Base-by-base conservation (phyloP, 2,113 vertebrate genomes). In the Neogale vison region DNA sequence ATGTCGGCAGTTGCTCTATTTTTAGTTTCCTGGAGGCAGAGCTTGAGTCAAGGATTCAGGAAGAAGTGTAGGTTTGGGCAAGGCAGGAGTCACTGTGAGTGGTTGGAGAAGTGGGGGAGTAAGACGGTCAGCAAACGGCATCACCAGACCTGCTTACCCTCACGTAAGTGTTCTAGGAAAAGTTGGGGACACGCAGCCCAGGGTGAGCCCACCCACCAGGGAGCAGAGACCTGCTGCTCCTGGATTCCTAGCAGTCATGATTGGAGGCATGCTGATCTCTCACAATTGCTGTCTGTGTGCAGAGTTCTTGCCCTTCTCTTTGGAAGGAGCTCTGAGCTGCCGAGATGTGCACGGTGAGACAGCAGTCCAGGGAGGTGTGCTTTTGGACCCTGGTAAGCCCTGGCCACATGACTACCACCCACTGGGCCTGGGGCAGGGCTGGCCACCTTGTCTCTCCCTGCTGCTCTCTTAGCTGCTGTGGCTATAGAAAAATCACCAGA, bases 141-240 rank as follows among this genome's bases (percentile, higher is more conserved):
- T 9, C 5, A 6, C 10, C 9, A 9, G 14, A 24, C 36, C 18
- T 85, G 4, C 11, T 3, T 2, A 15, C 6, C 13, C 47, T 24
- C 15, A 13, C 1, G 23, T 24, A 65, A 34, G 74, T 2, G 21
- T 34, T 11, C 88, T 23, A 26, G 42, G 18, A 31, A 31, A 31
- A 34, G 0, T 3, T 3, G 1, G 7, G 47, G 9, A 4, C 15
- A 1, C 12, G 13, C 8, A 1, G 34, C 20, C 50, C 18, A 4
- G 36, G 39, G 11, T 39, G 26, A 67, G 23, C 7, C 7, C 74
- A 36, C 17, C 4, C 5, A 67, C 3, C 14, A 4, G 34, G 23
- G 11, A 20, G 29, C 26, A 87, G 47, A 7, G 20, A 45, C 47
- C 26, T 82, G 21, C 4, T 7, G 12, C 17, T 26, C 18, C 24